A percentile compares a stretch with the other conserved stretches of the same genome.
These are phyloP conservation scores for Lampris megalopsis DNA, from an alignment of 2,113 vertebrate genomes.

Conservation along the genomic window DNA sequence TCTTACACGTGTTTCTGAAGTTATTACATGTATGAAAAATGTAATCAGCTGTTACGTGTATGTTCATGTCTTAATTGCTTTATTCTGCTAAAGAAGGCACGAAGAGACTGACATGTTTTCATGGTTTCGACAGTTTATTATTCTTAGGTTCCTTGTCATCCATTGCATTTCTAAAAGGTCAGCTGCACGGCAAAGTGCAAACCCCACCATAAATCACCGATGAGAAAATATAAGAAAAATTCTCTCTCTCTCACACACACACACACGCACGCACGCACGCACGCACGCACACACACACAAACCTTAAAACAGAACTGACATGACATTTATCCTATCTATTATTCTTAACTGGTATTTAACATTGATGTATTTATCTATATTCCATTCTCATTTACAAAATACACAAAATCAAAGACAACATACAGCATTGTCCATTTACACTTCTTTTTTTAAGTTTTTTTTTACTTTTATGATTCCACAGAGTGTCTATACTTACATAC, in stretches of 20 bases:
- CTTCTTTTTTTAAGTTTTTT: slow-evolving; percentile 61
- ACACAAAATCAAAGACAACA: slow-evolving; percentile 83
- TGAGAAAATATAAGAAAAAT: slow-evolving; percentile 66
- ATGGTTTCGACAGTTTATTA: slow-evolving; percentile 76
- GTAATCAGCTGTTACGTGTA: too few relatives aligned
- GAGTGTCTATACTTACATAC: slow-evolving; percentile 85
- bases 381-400: slow-evolving; percentile 86
- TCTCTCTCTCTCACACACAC: slow-evolving; percentile 29
- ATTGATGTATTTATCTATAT: slow-evolving; percentile 76
- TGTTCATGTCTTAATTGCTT: not conserved
- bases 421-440: slow-evolving; percentile 79
- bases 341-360: slow-evolving; percentile 76
- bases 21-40: too few relatives aligned
- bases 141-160: slow-evolving; percentile 76
- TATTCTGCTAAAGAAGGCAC: not conserved
- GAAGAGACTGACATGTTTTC: slow-evolving; percentile 32
- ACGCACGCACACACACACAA: slow-evolving; percentile 57
- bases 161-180: slow-evolving; percentile 69
- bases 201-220: slow-evolving; percentile 65
- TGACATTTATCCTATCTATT: slow-evolving; percentile 80
- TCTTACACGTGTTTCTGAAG: too few relatives aligned
- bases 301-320: slow-evolving; percentile 76
- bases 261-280: not conserved
- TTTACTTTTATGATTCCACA: slow-evolving; percentile 79
- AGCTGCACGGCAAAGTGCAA: slow-evolving; percentile 62